Evolutionary conservation across 2,888 invertebrate genomes (phyloP), one percentile per base, ranked within the genome.

Genomic region (Diloba caeruleocephala): DNA sequence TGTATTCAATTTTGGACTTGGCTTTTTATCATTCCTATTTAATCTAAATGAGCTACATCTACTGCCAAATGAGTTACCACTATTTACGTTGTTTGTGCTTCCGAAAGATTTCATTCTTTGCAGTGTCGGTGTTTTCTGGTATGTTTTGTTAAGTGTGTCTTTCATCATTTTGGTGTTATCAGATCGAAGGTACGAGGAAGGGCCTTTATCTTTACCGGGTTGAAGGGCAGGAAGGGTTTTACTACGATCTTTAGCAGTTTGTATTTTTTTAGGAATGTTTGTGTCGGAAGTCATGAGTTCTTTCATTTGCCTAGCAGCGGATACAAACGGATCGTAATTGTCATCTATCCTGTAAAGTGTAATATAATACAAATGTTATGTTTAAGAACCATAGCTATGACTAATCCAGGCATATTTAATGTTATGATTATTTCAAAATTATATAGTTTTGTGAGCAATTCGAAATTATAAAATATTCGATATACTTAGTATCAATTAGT

Each of bases 251-350:
- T 93, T 85, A 78, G 92, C 73, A 63, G 89, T 85, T 76, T 88
- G 86, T 62, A 83, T 60, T 80, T 88, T 91, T 86, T 90, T 90
- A 69, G 92, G 87, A 71, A 93, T 85, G 81, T 89, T 92, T 46
- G 95, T 95, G 69, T 95, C 95, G 55, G 95, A 95, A 41, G 96
- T 95, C 89, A 97, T 95, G 25, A 97, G 94, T 80, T 97, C 97
- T 88, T 96, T 96, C 92, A 97, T 95, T 90, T 97, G 97, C 64
- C 96, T 95, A 89, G 97, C 96, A 37, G 97, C 97, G 67, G 96
- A 95, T 68, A 95, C 89, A 87, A 96, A 97, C 41, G 97, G 97
- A 87, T 97, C 96, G 88, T 97, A 97, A 74, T 88, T 93, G 75
- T 94, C 94, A 70, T 93, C 93, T 66, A 89, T 76, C 79, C 94